Evolutionary conservation across 1,140 invertebrate genomes (phyloP).

Genomic region (Heterodera carotae): DNA sequence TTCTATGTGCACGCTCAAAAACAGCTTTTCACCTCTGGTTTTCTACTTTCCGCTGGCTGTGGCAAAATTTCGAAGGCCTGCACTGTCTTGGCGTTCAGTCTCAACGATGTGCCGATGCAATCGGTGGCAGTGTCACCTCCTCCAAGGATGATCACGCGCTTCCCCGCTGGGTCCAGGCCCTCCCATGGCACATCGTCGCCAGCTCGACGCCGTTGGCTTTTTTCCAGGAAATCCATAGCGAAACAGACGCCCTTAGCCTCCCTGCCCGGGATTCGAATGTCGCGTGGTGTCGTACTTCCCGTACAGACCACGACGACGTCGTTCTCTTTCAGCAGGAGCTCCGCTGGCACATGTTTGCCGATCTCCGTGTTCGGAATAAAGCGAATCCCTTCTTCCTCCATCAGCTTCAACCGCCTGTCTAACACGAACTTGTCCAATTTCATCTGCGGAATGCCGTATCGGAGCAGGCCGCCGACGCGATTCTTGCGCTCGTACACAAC

Average conservation of each 20-base stretch:
- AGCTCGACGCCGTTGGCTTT: constrained; percentile 92
- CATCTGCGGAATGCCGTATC: constrained; percentile 84
- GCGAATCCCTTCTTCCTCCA: constrained; percentile 84
- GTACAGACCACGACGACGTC: constrained; percentile 86
- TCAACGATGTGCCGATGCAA: constrained; percentile 93
- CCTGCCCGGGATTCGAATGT: constrained; percentile 76
- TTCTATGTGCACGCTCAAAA: neutral
- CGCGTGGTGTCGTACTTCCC: constrained; percentile 93
- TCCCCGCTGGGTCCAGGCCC: constrained; percentile 81
- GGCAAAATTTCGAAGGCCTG: constrained; percentile 96
- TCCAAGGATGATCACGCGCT: constrained; percentile 93
- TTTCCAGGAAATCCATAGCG: constrained; percentile 94
- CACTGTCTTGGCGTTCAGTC: constrained; percentile 93
- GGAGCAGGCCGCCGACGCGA: constrained; percentile 85
- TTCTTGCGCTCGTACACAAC: constrained; percentile 96
- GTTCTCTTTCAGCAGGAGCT: constrained; percentile 75
- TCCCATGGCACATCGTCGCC: constrained; percentile 71
- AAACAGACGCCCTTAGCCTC: constrained; percentile 87
- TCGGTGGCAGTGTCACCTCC: constrained; percentile 99
- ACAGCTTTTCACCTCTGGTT: constrained; percentile 69
- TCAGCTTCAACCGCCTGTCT: constrained; percentile 81
- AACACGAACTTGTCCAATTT: constrained; percentile 71
- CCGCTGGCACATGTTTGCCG: constrained; percentile 83
- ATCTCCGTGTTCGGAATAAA: constrained; percentile 88
- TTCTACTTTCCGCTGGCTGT: constrained; percentile 78